phyloP scores from a whole-genome alignment of 2,113 vertebrate genomes.

The Odontophorus gujanensis region DNA sequence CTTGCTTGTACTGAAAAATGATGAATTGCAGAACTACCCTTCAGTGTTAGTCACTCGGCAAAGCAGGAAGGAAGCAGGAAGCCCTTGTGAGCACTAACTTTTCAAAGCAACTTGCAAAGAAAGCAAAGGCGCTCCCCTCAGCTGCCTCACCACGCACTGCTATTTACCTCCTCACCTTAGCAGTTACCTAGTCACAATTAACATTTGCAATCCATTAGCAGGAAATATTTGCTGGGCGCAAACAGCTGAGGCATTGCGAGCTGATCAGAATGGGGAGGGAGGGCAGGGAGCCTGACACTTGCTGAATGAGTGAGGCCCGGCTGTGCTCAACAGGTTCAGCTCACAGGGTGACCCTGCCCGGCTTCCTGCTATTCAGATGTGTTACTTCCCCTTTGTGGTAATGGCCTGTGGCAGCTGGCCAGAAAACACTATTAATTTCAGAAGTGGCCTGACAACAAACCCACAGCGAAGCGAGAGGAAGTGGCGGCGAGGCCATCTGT shows the following conservation, averaged over 20 bases:
- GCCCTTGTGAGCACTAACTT: constrained; percentile 54
- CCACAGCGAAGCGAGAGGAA: constrained; percentile 78
- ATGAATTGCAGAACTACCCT: constrained; percentile 69
- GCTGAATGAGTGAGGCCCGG: constrained; percentile 72
- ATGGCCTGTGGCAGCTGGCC: constrained; percentile 81
- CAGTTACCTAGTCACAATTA: not conserved
- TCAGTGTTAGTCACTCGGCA: constrained; percentile 51
- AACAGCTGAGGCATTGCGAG: constrained; percentile 56
- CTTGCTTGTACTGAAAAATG: not conserved
- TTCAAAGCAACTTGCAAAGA: constrained; percentile 49
- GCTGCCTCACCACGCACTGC: not conserved
- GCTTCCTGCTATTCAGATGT: constrained; percentile 83
- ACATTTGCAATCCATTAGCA: constrained; percentile 46
- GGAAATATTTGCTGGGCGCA: constrained; percentile 54
- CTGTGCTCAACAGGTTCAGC: constrained; percentile 77
- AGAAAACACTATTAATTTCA: constrained; percentile 86
- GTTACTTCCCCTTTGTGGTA: constrained; percentile 84
- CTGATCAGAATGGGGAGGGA: not conserved
- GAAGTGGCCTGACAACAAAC: constrained; percentile 82
- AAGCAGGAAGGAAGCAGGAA: constrained; percentile 61
- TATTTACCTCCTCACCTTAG: not conserved
- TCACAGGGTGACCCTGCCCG: constrained; percentile 78
- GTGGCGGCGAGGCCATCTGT: constrained; percentile 82
- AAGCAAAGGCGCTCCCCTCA: not conserved
- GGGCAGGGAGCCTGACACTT: constrained; percentile 50